phyloP scores from a whole-genome alignment of 2,113 vertebrate species.

The Vulpes lagopus region DNA sequence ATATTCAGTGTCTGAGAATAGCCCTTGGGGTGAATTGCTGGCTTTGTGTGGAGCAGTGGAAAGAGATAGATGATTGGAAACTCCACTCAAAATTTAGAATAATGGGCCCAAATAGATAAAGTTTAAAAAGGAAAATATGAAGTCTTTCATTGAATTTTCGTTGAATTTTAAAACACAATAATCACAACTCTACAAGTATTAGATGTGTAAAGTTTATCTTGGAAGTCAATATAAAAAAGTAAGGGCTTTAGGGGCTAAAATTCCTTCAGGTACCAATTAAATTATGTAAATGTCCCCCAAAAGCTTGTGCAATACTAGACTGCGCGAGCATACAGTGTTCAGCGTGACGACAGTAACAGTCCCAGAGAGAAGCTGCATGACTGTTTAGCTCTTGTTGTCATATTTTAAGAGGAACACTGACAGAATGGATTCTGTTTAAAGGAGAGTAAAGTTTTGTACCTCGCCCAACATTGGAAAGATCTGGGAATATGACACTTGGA shows the following conservation, averaged over 20 bases:
- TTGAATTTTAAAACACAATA: not conserved
- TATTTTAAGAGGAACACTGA: not conserved
- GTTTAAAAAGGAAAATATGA: slow-evolving; percentile 20
- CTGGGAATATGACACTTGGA: not conserved
- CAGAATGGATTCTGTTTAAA: not conserved
- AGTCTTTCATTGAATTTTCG: not conserved
- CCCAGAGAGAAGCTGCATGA: not conserved
- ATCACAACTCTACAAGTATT: not conserved
- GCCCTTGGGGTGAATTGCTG: not conserved
- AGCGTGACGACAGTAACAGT: not conserved
- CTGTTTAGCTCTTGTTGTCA: not conserved
- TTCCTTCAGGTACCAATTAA: slow-evolving; percentile 9
- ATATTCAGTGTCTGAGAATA: not conserved
- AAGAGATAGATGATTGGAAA: slow-evolving; percentile 11
- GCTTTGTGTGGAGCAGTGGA: not conserved
- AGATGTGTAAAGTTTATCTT: not conserved
- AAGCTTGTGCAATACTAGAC: not conserved
- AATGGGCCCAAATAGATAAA: not conserved
- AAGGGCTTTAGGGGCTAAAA: not conserved
- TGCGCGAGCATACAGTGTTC: not conserved
- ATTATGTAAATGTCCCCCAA: not conserved
- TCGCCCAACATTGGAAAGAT: not conserved
- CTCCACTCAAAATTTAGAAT: not conserved
- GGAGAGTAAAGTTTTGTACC: not conserved
- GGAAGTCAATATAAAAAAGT: not conserved